Evolutionary conservation across 1,140 invertebrate genomes (phyloP), one percentile per base, ranked within the genome.

Genomic region (Chrysoperla carnea): DNA sequence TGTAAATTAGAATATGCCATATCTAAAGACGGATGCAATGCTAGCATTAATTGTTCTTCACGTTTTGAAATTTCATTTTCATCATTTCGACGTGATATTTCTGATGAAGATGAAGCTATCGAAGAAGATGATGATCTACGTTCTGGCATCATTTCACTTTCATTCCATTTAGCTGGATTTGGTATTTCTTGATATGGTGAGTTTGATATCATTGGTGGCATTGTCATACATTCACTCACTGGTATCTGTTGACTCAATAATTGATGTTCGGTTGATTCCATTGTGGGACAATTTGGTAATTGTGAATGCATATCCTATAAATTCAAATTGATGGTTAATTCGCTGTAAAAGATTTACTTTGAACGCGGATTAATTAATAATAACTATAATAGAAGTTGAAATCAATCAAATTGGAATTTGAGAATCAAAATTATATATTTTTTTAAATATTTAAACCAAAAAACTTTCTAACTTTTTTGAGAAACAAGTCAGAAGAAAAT

Each of bases 91-190:
- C 63, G 61, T 33, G 66, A 66, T 45, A 58, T 64, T 23, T 69
- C 57, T 40, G 75, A 75, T 2, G 68, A 68, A 39, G 75, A 69
- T 6, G 73, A 76, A 28, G 71, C 69, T 27, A 70, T 72, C 27
- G 73, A 78, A 2, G 74, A 79, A 0, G 75, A 76, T 4, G 76
- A 79, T 1, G 77, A 80, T 44, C 77, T 55, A 43, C 77, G 59
- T 8, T 64, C 66, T 4, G 77, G 78, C 44, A 81, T 65, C 31
- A 82, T 67, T 50, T 78, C 75, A 48, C 74, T 77, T 46, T 82
- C 79, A 6, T 75, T 70, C 77, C 78, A 81, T 52, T 79, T 76
- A 8, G 75, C 72, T 52, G 73, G 69, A n/a, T 63, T 68, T 17
- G 70, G 61, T 1, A 70, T 54, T 43, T 75, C 70, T 31, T 70